phyloP scores from a whole-genome alignment of 2,888 invertebrate genomes.

The Lamellibrachia columna region DNA sequence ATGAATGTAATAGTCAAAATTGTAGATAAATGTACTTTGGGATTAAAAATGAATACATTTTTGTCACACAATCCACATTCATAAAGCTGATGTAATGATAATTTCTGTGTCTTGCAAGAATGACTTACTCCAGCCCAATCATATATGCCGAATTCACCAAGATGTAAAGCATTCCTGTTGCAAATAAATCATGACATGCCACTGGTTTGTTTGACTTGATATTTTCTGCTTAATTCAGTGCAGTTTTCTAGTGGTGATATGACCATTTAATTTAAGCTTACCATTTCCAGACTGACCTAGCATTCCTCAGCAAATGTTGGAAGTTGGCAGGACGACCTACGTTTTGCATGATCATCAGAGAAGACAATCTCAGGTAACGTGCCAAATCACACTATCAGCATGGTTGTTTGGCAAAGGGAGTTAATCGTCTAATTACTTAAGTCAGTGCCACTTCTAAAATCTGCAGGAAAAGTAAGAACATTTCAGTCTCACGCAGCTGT shows the following conservation, averaged over 20 bases:
- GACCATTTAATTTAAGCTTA: neutral
- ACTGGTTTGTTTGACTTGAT: neutral
- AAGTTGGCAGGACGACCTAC: constrained; percentile 96
- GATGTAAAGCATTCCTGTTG: neutral
- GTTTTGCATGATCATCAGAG: constrained; percentile 85
- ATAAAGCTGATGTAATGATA: neutral
- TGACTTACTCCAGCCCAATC: neutral
- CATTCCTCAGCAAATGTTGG: constrained; percentile 98
- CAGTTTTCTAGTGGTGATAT: neutral
- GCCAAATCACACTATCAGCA: neutral
- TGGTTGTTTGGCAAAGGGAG: neutral
- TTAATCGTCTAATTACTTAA: too few species aligned
- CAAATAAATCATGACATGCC: neutral
- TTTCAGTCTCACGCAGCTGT: too few species aligned
- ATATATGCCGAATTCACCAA: neutral
- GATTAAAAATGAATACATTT: neutral
- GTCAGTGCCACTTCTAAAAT: too few species aligned
- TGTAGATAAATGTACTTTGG: neutral
- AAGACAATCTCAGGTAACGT: constrained; percentile 61
- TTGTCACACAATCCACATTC: neutral
- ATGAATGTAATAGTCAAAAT: neutral
- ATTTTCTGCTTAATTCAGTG: neutral
- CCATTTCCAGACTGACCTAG: constrained; percentile 80
- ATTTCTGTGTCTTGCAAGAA: neutral
- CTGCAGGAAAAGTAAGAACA: too few species aligned